These are phyloP conservation scores for Ellobium chinense DNA, from an alignment of 2,888 invertebrate species.

Conservation along the genomic window DNA sequence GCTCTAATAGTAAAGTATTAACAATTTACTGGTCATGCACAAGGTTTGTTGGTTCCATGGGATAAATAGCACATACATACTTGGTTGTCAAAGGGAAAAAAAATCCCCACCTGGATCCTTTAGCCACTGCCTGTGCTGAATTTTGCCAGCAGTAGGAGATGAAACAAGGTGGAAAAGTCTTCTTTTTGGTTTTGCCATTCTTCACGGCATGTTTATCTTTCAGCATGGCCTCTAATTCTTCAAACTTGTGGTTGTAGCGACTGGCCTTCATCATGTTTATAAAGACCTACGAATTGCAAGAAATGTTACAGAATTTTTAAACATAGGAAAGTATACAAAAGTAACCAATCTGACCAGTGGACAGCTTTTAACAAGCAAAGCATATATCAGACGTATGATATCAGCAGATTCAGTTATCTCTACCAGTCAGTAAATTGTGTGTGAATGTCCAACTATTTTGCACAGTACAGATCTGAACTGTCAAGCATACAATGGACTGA, in stretches of 20 bases:
- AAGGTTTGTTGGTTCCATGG: background rate
- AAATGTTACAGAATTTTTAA: too few relatives aligned
- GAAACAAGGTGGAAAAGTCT: constrained; percentile 61
- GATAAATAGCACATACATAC: background rate
- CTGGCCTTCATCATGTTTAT: constrained; percentile 71
- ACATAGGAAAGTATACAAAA: too few relatives aligned
- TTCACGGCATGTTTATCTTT: constrained; percentile 43
- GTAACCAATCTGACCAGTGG: too few relatives aligned
- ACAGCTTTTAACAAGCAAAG: too few relatives aligned
- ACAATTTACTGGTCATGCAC: too few relatives aligned
- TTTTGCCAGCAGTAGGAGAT: constrained; percentile 75
- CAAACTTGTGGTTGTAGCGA: constrained; percentile 68
- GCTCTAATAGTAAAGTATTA: too few relatives aligned
- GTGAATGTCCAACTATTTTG: too few relatives aligned
- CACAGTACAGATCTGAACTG: too few relatives aligned
- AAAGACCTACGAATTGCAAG: constrained; percentile 70
- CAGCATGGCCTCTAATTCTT: constrained; percentile 65
- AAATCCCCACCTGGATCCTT: constrained; percentile 65
- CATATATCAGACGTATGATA: too few relatives aligned
- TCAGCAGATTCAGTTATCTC: too few relatives aligned
- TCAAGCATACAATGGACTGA: too few relatives aligned
- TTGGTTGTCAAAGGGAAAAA: background rate
- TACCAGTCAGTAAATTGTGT: too few relatives aligned
- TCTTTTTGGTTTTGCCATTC: constrained; percentile 41
- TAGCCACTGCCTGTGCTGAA: constrained; percentile 66